Evolutionary conservation across 2,113 vertebrate species (phyloP).

Genomic region (Chaetodon auriga): DNA sequence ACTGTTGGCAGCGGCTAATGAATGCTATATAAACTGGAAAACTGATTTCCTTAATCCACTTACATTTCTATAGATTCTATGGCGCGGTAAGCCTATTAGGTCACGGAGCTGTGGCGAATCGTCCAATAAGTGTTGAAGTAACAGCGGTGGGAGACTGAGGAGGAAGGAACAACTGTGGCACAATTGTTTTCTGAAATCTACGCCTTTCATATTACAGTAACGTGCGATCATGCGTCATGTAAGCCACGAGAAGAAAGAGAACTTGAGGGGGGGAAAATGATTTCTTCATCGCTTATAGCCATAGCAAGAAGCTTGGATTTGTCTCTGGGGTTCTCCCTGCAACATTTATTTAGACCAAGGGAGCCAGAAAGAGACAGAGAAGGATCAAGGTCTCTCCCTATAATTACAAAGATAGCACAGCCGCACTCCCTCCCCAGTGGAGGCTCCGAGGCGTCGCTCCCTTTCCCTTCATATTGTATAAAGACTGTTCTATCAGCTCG

Average conservation of each 20-base stretch:
- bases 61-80: constrained; percentile 66
- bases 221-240: constrained; percentile 35
- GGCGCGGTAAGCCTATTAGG: constrained; percentile 73
- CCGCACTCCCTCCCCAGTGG: constrained; percentile 52
- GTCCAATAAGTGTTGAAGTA: constrained; percentile 55
- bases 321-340: constrained; percentile 48
- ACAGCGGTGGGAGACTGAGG: constrained; percentile 50
- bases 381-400: constrained; percentile 70
- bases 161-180: constrained; percentile 55
- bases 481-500: constrained; percentile 81
- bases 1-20: constrained; percentile 61
- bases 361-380: constrained; percentile 60
- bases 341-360: constrained; percentile 56
- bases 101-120: constrained; percentile 67
- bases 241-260: constrained; percentile 11
- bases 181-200: constrained; percentile 26
- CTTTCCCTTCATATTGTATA: constrained; percentile 77
- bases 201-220: not conserved
- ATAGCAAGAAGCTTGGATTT: constrained; percentile 23
- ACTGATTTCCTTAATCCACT: constrained; percentile 80
- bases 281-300: constrained; percentile 66
- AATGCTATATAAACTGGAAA: constrained; percentile 62
- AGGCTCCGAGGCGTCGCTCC: constrained; percentile 74
- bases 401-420: constrained; percentile 82
- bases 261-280: constrained; percentile 28